Evolutionary conservation across 2,797 vertebrate genomes (phyloP), one percentile per base, ranked within the genome.

Genomic region (Coregonus suidteri): DNA sequence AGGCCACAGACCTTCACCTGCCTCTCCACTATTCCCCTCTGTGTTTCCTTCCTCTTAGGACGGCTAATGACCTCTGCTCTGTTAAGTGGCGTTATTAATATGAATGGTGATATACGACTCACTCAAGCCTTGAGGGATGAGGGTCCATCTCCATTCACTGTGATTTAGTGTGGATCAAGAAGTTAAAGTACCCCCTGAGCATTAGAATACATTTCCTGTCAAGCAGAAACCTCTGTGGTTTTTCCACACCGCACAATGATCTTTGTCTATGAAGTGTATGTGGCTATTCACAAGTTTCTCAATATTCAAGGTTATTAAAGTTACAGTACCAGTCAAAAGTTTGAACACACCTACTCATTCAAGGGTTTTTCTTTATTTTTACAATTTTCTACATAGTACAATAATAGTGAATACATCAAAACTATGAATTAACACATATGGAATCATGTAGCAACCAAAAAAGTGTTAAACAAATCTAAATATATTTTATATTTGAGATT

Each of bases 71-170:
- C 56, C 20, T 62, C 3, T 62, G 56, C 56, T 62, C 56, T 9
- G n/a, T 62, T 62, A 62, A 62, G 59, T 62, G 59, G 59, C 20
- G 9, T 25, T 62, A 62, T 20, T 62, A 6, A 20, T 20, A 62
- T 25, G 25, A 25, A 25, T 25, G 25, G 25, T 25, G 25, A 25
- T 25, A 25, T 25, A 25, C 25, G 25, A 25, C 25, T 25, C 25
- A 25, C 25, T 25, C 25, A 25, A 25, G 59, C 54, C 54, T 59
- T 16, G n/a, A 25, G 71, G 76, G 73, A 56, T 79, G 75, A 82
- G 75, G 78, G 81, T 81, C 75, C 78, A 72, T 70, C 84, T 69
- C 84, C 82, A 85, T 85, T 84, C 77, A 75, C 79, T 76, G 25
- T 71, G 74, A 25, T 59, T 67, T 59, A 16, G 34, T 16, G 51